Base-by-base conservation (phyloP, 2,888 invertebrate species). In the Nemoura dubitans region DNA sequence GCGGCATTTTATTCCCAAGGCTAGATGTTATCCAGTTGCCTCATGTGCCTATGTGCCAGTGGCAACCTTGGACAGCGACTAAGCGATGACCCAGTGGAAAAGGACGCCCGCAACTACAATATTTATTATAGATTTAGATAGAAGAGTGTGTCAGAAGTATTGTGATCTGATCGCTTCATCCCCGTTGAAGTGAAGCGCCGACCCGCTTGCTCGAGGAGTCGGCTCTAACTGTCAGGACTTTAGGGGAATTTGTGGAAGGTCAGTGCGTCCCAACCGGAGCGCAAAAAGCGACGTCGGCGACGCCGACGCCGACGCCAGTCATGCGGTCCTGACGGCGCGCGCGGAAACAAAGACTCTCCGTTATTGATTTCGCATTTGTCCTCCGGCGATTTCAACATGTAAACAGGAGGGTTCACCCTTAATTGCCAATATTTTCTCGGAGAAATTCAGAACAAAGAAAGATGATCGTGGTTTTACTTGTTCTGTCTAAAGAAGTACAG, bases 61-160 rank as follows among this genome's bases (percentile, higher is more conserved):
- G 76, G 28, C 59, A 84, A 86, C 86, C 86, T 86, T 86, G 86
- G 43, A 84, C 59, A 21, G 86, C n/a, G n/a, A 6, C 84, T 86
- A 86, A 86, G 84, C 86, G 84, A 86, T 86, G 86, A 86, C 86
- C 86, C 86, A 86, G 43, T 86, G 77, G 78, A 84, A 86, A 86
- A 86, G 86, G 86, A 82, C 86, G 76, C 86, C 86, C 86, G 82
- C 86, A 86, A 86, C 59, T 86, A 81, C 85, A 86, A 86, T 81
- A 81, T 86, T 86, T 86, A 86, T n/a, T n/a, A n/a, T n/a, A n/a
- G n/a, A n/a, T n/a, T n/a, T n/a, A n/a, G n/a, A n/a, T 86, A 77
- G 86, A 83, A 82, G 59, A 59, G 10, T 59, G 59, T 59, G 14
- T 14, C 59, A 59, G 59, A 59, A 59, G 59, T 59, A n/a, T n/a